Conservation (phyloP, 2,113 vertebrate genomes). For the Chionodraco myersi region DNA sequence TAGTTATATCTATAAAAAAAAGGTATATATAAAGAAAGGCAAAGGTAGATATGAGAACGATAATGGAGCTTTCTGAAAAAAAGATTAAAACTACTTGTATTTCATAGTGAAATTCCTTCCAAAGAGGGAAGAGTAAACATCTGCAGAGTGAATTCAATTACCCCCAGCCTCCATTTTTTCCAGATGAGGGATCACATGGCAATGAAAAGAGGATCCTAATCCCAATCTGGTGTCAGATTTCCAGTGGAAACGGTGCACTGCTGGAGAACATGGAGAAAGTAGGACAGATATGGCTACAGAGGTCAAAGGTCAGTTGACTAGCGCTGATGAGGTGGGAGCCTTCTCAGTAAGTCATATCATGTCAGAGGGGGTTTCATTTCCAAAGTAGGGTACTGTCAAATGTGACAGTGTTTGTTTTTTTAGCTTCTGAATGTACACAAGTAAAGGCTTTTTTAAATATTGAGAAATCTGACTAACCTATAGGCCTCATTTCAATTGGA, state of each 20-base stretch:
- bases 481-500: slow-evolving; percentile 25
- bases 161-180: slow-evolving; percentile 40
- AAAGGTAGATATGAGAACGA: too few species aligned
- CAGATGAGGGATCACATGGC: slow-evolving; percentile 70
- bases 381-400: not conserved
- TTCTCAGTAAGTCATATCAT: slow-evolving; percentile 8
- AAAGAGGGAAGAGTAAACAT: not conserved
- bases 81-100: too few species aligned
- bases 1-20: too few species aligned
- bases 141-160: slow-evolving; percentile 29
- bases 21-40: too few species aligned
- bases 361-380: not conserved
- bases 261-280: slow-evolving; percentile 59
- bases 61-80: too few species aligned
- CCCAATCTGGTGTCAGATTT: slow-evolving; percentile 79
- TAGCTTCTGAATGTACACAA: not conserved
- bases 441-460: slow-evolving; percentile 9
- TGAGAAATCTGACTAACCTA: slow-evolving; percentile 7
- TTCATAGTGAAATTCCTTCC: too few species aligned
- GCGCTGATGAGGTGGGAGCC: slow-evolving; percentile 40
- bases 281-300: slow-evolving; percentile 68
- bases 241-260: slow-evolving; percentile 48
- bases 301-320: slow-evolving; percentile 59
- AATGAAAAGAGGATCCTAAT: slow-evolving; percentile 73
- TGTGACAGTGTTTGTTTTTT: not conserved